Evolutionary conservation across 2,888 invertebrate genomes (phyloP).

Genomic region (Tetragnatha montana): DNA sequence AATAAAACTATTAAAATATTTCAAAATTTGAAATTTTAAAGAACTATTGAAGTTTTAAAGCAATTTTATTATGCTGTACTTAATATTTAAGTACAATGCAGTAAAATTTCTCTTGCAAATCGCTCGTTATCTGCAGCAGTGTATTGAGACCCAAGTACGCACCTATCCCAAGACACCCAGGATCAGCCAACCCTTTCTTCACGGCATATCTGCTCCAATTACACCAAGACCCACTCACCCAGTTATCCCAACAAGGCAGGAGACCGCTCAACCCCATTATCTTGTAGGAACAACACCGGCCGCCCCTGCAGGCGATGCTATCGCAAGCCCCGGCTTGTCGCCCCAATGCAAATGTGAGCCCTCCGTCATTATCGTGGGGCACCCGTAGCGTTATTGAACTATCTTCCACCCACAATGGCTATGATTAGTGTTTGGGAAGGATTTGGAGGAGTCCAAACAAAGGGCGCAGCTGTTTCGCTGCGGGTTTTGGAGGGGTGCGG

Average conservation of each 20-base stretch:
- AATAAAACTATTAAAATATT: no score
- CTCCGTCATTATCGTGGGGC: background rate
- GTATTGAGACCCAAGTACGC: no score
- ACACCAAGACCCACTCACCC: background rate
- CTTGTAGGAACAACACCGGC: background rate
- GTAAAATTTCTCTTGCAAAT: no score
- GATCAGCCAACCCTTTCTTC: background rate
- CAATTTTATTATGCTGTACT: no score
- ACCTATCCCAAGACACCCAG: background rate
- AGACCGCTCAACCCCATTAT: background rate
- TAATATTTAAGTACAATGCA: no score
- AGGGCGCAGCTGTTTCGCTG: background rate
- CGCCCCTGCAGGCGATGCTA: background rate
- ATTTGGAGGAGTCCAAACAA: background rate
- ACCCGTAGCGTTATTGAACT: conserved; percentile 33
- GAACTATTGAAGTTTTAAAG: no score
- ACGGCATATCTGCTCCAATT: background rate
- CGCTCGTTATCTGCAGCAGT: no score
- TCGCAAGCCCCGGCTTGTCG: background rate
- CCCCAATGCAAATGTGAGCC: background rate
- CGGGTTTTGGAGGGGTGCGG: background rate
- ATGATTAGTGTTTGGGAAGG: conserved; percentile 40
- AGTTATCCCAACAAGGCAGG: background rate
- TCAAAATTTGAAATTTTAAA: no score
- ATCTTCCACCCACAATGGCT: conserved; percentile 31